A percentile compares a stretch with the other conserved stretches of the same genome.
Evolutionary conservation across 1,140 invertebrate species (phyloP).

Genomic region (Pteromalus puparum): DNA sequence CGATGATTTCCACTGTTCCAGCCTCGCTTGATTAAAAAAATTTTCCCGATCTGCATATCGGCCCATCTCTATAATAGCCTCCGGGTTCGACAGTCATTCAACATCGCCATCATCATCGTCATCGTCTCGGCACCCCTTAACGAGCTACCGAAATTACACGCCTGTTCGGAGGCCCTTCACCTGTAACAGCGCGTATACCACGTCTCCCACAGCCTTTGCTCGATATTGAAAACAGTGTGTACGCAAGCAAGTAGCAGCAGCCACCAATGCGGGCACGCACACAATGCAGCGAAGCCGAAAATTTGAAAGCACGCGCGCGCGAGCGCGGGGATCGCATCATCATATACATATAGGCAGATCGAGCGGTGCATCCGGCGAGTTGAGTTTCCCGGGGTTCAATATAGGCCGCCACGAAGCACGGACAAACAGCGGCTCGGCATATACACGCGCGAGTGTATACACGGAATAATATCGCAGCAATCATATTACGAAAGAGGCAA

Average conservation of each 20-base stretch:
- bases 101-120: slow-evolving; percentile 3
- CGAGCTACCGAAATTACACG: slow-evolving; percentile 31
- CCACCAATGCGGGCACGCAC: neutral
- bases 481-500: slow-evolving; percentile 72
- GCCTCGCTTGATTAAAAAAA: neutral
- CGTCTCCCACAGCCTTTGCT: neutral
- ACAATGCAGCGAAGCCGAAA: slow-evolving; percentile 50
- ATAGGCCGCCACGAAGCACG: neutral
- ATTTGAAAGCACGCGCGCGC: slow-evolving; percentile 44
- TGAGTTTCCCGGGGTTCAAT: neutral
- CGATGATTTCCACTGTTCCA: too few relatives aligned
- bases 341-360: neutral
- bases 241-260: neutral
- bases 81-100: neutral
- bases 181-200: neutral
- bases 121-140: slow-evolving; percentile 2
- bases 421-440: slow-evolving; percentile 15
- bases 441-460: slow-evolving; percentile 12
- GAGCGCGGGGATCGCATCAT: neutral
- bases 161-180: neutral
- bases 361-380: neutral
- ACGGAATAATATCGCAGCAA: slow-evolving; percentile 71
- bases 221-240: neutral
- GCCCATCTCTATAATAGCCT: neutral
- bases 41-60: neutral